Percentiles rank a stretch among this genome's conserved stretches.
phyloP scores from a whole-genome alignment of 2,113 vertebrate species.

The Strigops habroptila region DNA sequence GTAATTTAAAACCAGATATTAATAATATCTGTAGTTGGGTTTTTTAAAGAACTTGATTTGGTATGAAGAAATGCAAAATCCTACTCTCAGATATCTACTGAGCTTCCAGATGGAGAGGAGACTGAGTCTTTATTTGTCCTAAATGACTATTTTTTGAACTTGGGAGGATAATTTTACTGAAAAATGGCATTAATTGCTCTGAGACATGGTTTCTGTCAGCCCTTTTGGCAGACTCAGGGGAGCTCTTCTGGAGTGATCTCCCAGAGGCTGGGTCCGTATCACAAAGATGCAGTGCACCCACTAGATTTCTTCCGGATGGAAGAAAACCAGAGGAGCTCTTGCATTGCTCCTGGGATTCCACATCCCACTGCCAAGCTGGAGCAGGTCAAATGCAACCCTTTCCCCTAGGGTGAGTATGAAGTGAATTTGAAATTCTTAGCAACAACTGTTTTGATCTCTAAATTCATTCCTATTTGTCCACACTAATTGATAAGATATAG shows the following conservation, averaged over 20 bases:
- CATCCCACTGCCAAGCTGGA: neutral
- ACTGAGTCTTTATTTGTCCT: neutral
- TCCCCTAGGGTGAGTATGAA: neutral
- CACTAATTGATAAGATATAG: neutral
- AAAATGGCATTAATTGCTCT: neutral
- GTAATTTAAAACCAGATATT: neutral
- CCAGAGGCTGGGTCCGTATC: neutral
- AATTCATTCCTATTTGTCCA: neutral
- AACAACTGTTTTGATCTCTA: neutral
- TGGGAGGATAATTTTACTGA: neutral
- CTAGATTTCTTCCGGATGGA: neutral
- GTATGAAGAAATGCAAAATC: neutral
- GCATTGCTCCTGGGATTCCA: neutral
- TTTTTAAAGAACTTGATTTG: neutral
- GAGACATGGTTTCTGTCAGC: neutral
- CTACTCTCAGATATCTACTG: neutral
- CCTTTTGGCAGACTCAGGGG: neutral
- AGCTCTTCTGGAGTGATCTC: neutral
- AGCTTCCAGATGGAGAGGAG: neutral
- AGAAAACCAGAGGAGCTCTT: neutral
- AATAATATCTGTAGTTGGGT: neutral
- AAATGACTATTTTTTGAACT: neutral
- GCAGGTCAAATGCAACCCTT: neutral
- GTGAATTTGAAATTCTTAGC: neutral
- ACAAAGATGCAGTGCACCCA: neutral